Evolutionary conservation across 2,888 invertebrate genomes (phyloP).

Genomic region (Leptothorax acervorum): DNA sequence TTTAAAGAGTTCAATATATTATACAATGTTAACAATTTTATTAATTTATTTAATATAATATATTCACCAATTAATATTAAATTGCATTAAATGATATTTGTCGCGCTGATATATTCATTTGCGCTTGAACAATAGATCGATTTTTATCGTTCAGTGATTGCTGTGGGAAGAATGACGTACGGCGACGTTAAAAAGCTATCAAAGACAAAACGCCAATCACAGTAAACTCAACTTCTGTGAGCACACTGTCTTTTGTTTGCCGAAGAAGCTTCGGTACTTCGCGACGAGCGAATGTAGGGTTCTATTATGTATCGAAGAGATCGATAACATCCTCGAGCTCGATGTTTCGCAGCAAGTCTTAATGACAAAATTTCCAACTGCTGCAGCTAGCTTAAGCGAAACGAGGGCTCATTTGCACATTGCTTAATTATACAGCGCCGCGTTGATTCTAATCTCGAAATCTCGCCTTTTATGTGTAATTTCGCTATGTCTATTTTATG

Average conservation of each 20-base stretch:
- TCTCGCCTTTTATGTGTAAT: background rate
- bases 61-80: background rate
- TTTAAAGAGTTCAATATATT: background rate
- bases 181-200: slow-evolving; percentile 24
- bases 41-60: no score
- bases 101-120: background rate
- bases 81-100: background rate
- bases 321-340: slow-evolving; percentile 64
- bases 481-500: background rate
- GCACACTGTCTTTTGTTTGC: slow-evolving; percentile 51
- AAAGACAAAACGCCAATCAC: slow-evolving; percentile 47
- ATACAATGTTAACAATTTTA: background rate
- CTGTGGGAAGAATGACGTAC: background rate
- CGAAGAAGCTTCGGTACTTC: slow-evolving; percentile 37
- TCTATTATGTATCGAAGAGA: slow-evolving; percentile 62
- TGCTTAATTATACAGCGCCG: background rate
- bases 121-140: background rate
- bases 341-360: slow-evolving; percentile 15
- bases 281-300: slow-evolving; percentile 18
- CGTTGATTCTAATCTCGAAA: background rate
- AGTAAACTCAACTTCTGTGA: slow-evolving; percentile 43
- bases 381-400: background rate
- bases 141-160: background rate
- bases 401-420: background rate
- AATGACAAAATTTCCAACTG: slow-evolving; percentile 2